Evolutionary conservation across 1,140 invertebrate genomes (phyloP).

Genomic region (Penaeus japonicus): DNA sequence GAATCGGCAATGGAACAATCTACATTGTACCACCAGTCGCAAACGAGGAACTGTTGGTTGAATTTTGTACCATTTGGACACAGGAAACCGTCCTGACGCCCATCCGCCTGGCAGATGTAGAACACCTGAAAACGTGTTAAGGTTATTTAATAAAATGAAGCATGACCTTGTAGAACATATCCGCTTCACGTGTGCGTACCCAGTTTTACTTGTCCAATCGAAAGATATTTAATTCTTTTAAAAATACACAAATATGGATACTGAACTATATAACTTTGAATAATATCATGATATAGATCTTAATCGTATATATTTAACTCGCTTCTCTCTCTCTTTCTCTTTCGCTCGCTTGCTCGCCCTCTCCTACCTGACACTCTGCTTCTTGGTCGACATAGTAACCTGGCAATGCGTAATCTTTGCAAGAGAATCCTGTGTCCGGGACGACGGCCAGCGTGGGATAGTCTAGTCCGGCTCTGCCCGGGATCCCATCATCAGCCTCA

Average conservation of each 20-base stretch:
- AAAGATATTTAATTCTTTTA: no score
- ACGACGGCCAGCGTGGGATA: constrained; percentile 9
- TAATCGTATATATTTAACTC: no score
- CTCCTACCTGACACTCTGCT: constrained; percentile 2
- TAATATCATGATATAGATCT: no score
- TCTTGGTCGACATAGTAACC: constrained; percentile 38
- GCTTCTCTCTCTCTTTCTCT: no score
- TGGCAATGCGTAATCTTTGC: neutral
- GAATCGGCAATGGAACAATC: neutral
- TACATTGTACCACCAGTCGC: constrained; percentile 44
- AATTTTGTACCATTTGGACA: constrained; percentile 40
- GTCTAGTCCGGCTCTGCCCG: constrained; percentile 18
- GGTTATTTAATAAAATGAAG: no score
- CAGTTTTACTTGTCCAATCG: no score
- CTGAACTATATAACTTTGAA: no score
- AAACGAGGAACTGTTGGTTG: constrained; percentile 43
- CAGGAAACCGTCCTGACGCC: constrained; percentile 32
- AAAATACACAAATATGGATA: no score
- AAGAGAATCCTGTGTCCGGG: constrained; percentile 11
- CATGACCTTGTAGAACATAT: no score
- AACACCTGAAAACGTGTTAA: neutral
- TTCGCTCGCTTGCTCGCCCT: no score
- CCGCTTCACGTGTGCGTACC: no score
- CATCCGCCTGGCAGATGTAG: constrained; percentile 37
- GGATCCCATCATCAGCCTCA: neutral